phyloP scores from a whole-genome alignment of 64 coral and sea anemone genomes.

The Montipora sp. region DNA sequence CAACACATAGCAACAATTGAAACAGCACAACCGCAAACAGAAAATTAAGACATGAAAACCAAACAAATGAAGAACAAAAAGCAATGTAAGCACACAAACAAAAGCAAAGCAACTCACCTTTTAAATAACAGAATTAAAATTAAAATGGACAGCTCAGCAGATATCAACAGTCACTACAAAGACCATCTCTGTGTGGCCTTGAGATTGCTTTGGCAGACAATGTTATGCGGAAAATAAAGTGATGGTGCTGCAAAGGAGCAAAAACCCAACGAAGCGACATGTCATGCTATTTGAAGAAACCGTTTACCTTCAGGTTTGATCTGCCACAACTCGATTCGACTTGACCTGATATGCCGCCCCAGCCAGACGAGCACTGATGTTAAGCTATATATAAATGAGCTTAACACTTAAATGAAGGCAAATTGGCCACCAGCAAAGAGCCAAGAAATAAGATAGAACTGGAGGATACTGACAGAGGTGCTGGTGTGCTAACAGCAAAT shows the following conservation, averaged over 20 bases:
- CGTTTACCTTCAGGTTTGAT: no score
- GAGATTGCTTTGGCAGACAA: not conserved
- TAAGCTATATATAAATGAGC: no score
- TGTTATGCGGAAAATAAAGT: not conserved
- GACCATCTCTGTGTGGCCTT: not conserved
- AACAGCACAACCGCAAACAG: not conserved
- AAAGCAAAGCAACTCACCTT: constrained; percentile 42
- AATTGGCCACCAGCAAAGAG: no score
- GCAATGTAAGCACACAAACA: constrained; percentile 3
- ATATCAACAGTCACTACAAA: not conserved
- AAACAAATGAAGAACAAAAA: not conserved
- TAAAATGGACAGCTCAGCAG: not conserved
- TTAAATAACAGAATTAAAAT: not conserved
- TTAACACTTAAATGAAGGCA: no score
- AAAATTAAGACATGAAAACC: not conserved
- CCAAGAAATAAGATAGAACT: no score
- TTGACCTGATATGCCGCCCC: no score
- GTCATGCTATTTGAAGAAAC: no score
- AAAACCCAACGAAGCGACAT: not conserved
- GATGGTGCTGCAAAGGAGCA: not conserved
- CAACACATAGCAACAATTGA: not conserved
- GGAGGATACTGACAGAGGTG: no score
- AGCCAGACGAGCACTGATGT: no score
- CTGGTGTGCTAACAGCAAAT: no score
- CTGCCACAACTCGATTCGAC: no score